Evolutionary conservation across 2,113 vertebrate genomes (phyloP).

Genomic region (Megatriorchis doriae): DNA sequence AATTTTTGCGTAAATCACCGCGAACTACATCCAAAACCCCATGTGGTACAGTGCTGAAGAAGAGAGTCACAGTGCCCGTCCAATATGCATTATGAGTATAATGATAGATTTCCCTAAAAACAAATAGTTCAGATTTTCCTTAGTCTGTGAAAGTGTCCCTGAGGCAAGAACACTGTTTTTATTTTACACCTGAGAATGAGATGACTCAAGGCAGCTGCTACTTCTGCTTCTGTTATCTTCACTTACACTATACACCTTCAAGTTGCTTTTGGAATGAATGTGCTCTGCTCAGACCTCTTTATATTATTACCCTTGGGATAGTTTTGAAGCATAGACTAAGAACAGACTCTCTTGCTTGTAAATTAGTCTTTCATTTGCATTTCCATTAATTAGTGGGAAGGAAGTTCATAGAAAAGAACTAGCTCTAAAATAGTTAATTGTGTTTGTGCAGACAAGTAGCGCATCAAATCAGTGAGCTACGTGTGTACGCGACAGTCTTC

Average conservation of each 20-base stretch:
- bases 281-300: neutral
- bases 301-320: constrained; percentile 36
- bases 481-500: neutral
- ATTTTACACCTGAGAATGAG: neutral
- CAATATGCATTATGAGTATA: neutral
- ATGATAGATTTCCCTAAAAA: neutral
- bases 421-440: constrained; percentile 12
- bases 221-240: neutral
- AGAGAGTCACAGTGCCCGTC: neutral
- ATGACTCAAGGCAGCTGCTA: neutral
- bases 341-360: constrained; percentile 35
- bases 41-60: neutral
- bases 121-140: neutral
- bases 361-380: constrained; percentile 60
- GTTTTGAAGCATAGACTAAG: constrained; percentile 35
- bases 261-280: neutral
- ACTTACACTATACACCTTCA: neutral
- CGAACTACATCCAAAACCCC: neutral
- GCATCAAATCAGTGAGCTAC: neutral
- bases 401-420: constrained; percentile 1
- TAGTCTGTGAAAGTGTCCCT: neutral
- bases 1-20: neutral
- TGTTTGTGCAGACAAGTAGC: neutral
- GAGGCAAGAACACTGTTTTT: neutral
- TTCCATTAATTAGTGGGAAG: constrained; percentile 47